Evolutionary conservation across 2,888 invertebrate species (phyloP), one percentile per base, ranked within the genome.

Genomic region (Leptinotarsa rubiginosa): DNA sequence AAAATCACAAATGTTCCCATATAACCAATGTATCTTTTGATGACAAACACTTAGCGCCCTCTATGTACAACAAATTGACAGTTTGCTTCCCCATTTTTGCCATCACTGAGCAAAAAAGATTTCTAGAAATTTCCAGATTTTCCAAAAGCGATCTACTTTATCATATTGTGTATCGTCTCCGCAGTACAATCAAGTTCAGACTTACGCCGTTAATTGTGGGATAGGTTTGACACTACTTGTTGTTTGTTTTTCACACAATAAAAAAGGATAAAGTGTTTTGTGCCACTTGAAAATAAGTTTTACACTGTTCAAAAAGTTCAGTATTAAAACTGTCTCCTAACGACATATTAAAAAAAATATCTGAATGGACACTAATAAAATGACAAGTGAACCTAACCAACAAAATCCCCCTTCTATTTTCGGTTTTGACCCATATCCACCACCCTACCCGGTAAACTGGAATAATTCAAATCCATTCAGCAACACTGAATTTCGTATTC

Each of bases 361-460:
- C 78, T 80, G 78, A 73, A 84, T 84, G 83, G 79, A 83, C 80
- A 78, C 72, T 70, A 79, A 78, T 71, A 83, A 82, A 75, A 84
- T 86, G 84, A 84, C 85, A 65, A 84, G 84, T 70, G 85, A 86
- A 75, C 83, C 86, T 79, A 86, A 86, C 81, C 85, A 86, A 81
- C 80, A 83, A 81, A 83, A 79, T 75, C 84, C 83, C 65, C 81
- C 85, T 20, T 83, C 84, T 68, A 80, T 87, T 47, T 87, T 87
- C 77, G 83, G 84, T 59, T 83, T 85, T 76, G 85, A 85, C 68
- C 73, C 81, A 56, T 83, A 84, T 78, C 86, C 86, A 69, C 83
- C 83, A 54, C 73, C 71, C 4, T 73, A 67, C 49, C 22, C 64
- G 41, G 70, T 76, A 49, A 77, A 79, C 56, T 81, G 81, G 81